Percentiles rank a stretch among this genome's conserved stretches.
Conservation (phyloP, 2,888 invertebrate genomes). For the Baronia brevicornis region DNA sequence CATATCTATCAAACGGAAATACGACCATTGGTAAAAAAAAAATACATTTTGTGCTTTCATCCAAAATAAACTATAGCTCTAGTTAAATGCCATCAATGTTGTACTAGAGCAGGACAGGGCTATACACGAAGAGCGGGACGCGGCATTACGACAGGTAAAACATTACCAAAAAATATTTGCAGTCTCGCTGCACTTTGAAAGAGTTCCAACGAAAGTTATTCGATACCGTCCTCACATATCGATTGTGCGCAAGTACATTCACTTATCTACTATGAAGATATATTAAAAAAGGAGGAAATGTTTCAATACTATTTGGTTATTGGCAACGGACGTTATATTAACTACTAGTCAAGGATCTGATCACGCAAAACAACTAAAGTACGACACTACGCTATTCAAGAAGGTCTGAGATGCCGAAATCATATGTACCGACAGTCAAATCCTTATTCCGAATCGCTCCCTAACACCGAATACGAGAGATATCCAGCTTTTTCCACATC, state of each 20-base stretch:
- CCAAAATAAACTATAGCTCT: conserved; percentile 56
- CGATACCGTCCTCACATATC: conserved; percentile 35
- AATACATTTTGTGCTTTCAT: conserved; percentile 52
- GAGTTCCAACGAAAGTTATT: conserved; percentile 30
- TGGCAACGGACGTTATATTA: conserved; percentile 56
- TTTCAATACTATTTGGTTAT: conserved; percentile 66
- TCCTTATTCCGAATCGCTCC: conserved; percentile 1
- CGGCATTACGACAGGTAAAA: conserved; percentile 43
- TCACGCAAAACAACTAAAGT: conserved; percentile 40
- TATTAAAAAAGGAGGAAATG: conserved; percentile 57
- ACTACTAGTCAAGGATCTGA: conserved; percentile 38
- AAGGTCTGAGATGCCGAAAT: conserved; percentile 15
- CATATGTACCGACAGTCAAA: conserved; percentile 2
- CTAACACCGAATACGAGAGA: conserved; percentile 23
- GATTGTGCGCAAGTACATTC: conserved; percentile 63
- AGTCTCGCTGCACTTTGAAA: conserved; percentile 47
- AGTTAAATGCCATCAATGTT: conserved; percentile 54
- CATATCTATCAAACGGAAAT: conserved; percentile 39
- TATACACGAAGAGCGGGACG: conserved; percentile 40
- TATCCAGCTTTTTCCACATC: conserved; percentile 13
- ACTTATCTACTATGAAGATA: conserved; percentile 61
- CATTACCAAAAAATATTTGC: conserved; percentile 69
- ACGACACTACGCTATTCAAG: conserved; percentile 30
- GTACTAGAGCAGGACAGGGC: no score
- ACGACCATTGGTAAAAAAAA: conserved; percentile 49